Evolutionary conservation across 2,888 invertebrate species (phyloP).

Genomic region (Troides helena): DNA sequence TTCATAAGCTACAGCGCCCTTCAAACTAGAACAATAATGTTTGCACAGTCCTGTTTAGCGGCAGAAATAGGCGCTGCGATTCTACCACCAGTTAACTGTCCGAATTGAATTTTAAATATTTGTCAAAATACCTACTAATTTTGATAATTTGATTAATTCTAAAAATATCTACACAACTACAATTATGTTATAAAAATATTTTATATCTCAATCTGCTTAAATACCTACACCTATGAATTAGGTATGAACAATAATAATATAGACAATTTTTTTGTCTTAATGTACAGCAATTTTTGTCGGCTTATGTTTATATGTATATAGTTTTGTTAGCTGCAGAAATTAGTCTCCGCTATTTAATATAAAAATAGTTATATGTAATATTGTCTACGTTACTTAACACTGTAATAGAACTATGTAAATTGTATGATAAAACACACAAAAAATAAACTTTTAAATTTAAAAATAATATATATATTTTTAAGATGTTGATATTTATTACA

Average conservation of each 20-base stretch:
- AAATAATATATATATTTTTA: conserved; percentile 21
- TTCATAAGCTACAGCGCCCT: no score
- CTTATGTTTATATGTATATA: not conserved
- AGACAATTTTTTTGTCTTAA: not conserved
- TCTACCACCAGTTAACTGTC: no score
- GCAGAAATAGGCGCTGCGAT: no score
- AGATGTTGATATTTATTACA: conserved; percentile 2
- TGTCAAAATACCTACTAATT: no score
- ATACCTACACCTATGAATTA: not conserved
- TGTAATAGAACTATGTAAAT: conserved; percentile 9
- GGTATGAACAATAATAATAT: not conserved
- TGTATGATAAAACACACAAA: not conserved
- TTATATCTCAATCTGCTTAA: not conserved
- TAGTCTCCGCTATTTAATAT: conserved; percentile 6
- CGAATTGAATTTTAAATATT: no score
- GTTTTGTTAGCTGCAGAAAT: conserved; percentile 1
- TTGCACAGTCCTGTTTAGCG: no score
- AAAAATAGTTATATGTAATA: conserved; percentile 16
- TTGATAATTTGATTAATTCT: no score
- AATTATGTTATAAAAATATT: no score
- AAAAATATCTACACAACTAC: no score
- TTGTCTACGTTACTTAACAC: not conserved
- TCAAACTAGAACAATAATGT: no score
- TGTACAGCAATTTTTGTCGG: not conserved
- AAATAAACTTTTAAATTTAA: conserved; percentile 6